A percentile compares a stretch with the other conserved stretches of the same genome.
Conservation (phyloP, 1,140 invertebrate species). For the Drosophila equinoxialis region DNA sequence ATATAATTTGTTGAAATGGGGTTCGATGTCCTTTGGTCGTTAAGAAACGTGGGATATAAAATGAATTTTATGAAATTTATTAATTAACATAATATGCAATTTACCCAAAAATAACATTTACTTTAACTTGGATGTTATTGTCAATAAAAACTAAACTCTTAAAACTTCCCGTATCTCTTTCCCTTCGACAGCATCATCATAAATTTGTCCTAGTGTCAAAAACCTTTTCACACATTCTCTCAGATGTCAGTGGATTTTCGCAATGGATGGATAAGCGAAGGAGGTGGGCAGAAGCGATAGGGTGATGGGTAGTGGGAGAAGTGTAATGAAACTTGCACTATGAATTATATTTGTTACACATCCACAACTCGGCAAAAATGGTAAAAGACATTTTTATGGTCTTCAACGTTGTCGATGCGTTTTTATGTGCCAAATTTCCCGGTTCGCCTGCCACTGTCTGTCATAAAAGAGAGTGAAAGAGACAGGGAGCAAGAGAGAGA, state of each 20-base stretch:
- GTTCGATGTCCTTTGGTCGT: too few species aligned
- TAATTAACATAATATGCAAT: slow-evolving; percentile 6
- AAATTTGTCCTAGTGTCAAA: slow-evolving; percentile 18
- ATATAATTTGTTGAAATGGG: too few species aligned
- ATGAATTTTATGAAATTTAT: background rate
- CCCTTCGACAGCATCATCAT: background rate
- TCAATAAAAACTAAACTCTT: slow-evolving; percentile 11
- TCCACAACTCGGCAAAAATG: slow-evolving; percentile 16
- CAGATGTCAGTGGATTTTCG: background rate
- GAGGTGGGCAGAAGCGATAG: background rate
- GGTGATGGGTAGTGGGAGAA: background rate
- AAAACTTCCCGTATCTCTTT: background rate
- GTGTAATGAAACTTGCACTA: slow-evolving; percentile 26
- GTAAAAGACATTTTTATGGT: slow-evolving; percentile 16
- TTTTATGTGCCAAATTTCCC: slow-evolving; percentile 42
- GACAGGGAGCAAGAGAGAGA: background rate
- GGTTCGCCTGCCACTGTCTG: slow-evolving; percentile 21
- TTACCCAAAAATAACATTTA: background rate
- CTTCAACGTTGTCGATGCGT: slow-evolving; percentile 12
- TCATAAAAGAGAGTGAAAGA: slow-evolving; percentile 33
- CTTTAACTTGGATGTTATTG: background rate
- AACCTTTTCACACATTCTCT: slow-evolving; percentile 30
- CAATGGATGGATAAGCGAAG: background rate
- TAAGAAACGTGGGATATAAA: too few species aligned
- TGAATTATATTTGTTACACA: slow-evolving; percentile 35